Evolutionary conservation across 2,888 invertebrate species (phyloP), one percentile per base, ranked within the genome.

Genomic region (Automeris io): DNA sequence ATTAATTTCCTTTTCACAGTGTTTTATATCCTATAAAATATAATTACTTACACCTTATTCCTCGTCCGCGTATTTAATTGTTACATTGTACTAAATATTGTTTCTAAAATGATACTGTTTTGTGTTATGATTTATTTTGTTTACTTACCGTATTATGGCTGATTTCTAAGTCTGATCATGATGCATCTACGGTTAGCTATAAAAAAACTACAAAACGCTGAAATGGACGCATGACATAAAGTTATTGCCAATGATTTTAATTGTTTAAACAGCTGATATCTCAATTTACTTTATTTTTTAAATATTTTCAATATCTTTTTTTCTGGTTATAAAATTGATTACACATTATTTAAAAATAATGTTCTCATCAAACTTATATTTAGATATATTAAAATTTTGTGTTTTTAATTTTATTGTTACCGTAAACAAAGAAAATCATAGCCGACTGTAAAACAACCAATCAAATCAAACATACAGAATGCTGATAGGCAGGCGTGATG

Each of bases 401-500:
- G 24, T 23, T n/a, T 13, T 25, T 22, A 12, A 8, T 24, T 16
- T 11, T 9, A 18, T 9, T 25, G 19, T 18, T 18, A 18, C 24
- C 18, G 26, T 3, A 33, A 33, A 33, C 29, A 42, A 49, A 50
- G 63, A 70, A 73, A 76, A 75, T 63, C 73, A 77, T 69, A 72
- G 66, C 74, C 66, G 49, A 57, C 50, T 42, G 18, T 22, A 70
- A 67, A 72, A 58, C 59, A 64, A 62, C 56, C 60, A 67, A 70
- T 45, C 45, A 68, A 73, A 72, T 57, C 47, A 70, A 62, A 61
- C 47, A 59, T 59, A 62, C 52, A 49, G 45, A 43, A 61, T 65
- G 61, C 60, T 51, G 49, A 73, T 74, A 74, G 54, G 57, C 70
- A 73, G 78, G 77, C 74, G 69, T 74, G 70, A 68, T 59, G 50